Percentiles rank a stretch among this genome's conserved stretches.
Evolutionary conservation across 2,888 invertebrate species (phyloP).

Genomic region (Tenthredo amoena): DNA sequence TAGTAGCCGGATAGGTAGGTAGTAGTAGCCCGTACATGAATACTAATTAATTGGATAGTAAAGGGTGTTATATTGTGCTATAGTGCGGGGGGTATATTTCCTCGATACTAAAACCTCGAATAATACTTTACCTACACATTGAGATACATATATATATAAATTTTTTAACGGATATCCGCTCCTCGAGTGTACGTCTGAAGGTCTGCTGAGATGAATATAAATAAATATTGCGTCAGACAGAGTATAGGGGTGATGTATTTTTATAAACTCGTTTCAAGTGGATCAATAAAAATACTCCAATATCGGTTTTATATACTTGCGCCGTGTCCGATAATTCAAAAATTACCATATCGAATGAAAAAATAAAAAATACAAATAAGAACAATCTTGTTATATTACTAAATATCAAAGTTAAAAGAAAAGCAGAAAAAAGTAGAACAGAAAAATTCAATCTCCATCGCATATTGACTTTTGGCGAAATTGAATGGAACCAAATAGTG

Average conservation of each 20-base stretch:
- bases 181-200: background rate
- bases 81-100: background rate
- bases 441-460: background rate
- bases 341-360: background rate
- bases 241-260: background rate
- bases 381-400: background rate
- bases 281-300: conserved; percentile 21
- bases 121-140: background rate
- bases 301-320: background rate
- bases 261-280: background rate
- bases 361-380: background rate
- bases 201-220: conserved; percentile 15
- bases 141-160: background rate
- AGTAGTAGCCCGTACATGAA: background rate
- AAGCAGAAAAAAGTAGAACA: background rate
- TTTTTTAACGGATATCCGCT: conserved; percentile 26
- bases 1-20: background rate
- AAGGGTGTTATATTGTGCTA: background rate
- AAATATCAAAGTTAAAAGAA: background rate
- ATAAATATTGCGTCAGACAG: conserved; percentile 14
- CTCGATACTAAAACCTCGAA: background rate
- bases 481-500: conserved; percentile 17
- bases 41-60: background rate
- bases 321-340: too few species aligned
- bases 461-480: background rate